phyloP scores from a whole-genome alignment of 92 coral and sea anemone genomes.

The Hydrozoanthus gracilis region DNA sequence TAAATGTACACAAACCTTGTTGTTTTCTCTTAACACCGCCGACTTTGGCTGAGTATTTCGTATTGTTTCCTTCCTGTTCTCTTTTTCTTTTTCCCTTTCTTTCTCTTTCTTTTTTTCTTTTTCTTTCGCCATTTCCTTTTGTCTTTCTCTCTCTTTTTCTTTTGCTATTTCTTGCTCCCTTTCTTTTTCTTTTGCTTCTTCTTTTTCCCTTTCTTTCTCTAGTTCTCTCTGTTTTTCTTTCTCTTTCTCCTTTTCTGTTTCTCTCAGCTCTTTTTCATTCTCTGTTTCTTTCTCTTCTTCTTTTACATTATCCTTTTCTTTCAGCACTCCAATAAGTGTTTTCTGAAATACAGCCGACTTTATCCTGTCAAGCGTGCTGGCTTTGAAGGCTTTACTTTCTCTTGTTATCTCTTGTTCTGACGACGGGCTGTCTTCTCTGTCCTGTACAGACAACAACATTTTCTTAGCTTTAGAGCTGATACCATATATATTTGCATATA shows the following conservation, averaged over 20 bases:
- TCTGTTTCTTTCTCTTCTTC: neutral
- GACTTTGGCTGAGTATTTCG: neutral
- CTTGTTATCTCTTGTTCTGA: neutral
- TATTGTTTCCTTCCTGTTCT: too few species aligned
- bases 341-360: constrained; percentile 36
- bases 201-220: neutral
- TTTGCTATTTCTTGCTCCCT: neutral
- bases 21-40: constrained; percentile 20
- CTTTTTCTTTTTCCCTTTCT: neutral
- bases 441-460: constrained; percentile 5
- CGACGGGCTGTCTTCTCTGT: neutral
- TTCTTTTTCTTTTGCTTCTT: neutral
- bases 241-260: neutral
- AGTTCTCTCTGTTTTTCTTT: neutral
- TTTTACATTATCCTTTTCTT: neutral
- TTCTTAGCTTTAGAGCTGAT: neutral
- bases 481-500: neutral
- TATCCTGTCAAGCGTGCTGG: constrained; percentile 10
- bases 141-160: neutral
- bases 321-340: neutral
- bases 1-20: neutral
- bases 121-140: neutral
- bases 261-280: neutral
- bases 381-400: neutral
- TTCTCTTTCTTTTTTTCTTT: neutral